Evolutionary conservation across 2,888 invertebrate species (phyloP).

Genomic region (Leptopterna dolabrata): DNA sequence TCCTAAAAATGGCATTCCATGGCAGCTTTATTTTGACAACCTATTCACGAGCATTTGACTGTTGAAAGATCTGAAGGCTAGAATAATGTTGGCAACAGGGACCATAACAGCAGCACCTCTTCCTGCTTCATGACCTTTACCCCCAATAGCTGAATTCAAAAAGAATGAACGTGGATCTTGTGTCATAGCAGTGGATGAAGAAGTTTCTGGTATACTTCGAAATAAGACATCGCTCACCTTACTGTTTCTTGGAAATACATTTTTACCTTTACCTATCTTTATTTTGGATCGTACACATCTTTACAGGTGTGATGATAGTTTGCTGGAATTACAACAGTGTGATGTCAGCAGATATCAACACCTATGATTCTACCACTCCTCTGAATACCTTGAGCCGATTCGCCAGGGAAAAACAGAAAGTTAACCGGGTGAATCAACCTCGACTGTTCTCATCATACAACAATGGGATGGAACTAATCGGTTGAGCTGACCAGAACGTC

Average conservation of each 20-base stretch:
- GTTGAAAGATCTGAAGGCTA: neutral
- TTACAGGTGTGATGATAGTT: no score
- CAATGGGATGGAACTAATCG: conserved; percentile 20
- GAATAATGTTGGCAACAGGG: conserved; percentile 12
- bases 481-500: neutral
- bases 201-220: neutral
- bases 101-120: conserved; percentile 14
- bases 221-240: neutral
- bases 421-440: neutral
- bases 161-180: neutral
- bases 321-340: no score
- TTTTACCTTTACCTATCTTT: no score
- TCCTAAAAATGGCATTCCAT: neutral
- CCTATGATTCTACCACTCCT: neutral
- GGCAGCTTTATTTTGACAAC: conserved; percentile 21
- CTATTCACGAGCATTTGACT: conserved; percentile 25
- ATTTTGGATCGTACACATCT: no score
- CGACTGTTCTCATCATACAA: no score
- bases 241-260: no score
- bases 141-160: neutral
- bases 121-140: conserved; percentile 12
- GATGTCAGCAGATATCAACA: conserved; percentile 3
- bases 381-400: conserved; percentile 15
- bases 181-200: no score
- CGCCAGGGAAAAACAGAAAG: conserved; percentile 39